Conservation (phyloP, 1,140 invertebrate genomes). For the Semibalanus balanoides region DNA sequence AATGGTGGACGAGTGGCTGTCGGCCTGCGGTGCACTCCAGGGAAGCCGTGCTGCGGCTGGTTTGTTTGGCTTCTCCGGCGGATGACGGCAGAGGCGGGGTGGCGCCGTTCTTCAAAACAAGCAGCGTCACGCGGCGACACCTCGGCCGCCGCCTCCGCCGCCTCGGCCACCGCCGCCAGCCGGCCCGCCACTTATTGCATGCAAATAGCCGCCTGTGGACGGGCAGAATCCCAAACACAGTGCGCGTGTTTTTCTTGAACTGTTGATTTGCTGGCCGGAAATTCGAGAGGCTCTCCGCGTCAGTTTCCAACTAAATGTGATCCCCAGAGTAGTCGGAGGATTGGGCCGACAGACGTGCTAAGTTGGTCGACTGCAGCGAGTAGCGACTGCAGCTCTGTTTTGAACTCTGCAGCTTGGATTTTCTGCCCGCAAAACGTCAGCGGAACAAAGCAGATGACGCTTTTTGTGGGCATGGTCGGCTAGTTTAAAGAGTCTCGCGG, state of each 20-base stretch:
- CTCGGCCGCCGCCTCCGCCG: too few relatives aligned
- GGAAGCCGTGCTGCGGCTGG: background rate
- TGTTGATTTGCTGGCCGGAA: background rate
- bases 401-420: too few relatives aligned
- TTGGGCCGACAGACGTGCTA: background rate
- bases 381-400: too few relatives aligned
- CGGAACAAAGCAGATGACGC: too few relatives aligned
- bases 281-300: background rate
- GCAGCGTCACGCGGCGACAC: background rate
- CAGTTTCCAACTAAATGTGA: background rate
- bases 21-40: background rate
- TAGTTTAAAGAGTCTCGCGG: too few relatives aligned
- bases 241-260: background rate
- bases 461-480: too few relatives aligned
- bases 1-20: too few relatives aligned
- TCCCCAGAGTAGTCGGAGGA: background rate
- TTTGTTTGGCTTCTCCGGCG: background rate
- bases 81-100: too few relatives aligned
- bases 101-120: background rate
- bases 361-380: too few relatives aligned
- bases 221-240: background rate
- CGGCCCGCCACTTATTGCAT: background rate
- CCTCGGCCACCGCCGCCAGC: too few relatives aligned
- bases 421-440: too few relatives aligned
- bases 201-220: background rate